These are phyloP conservation scores for Phylloscopus trochiloides DNA, from an alignment of 2,113 vertebrate genomes.

Conservation along the genomic window DNA sequence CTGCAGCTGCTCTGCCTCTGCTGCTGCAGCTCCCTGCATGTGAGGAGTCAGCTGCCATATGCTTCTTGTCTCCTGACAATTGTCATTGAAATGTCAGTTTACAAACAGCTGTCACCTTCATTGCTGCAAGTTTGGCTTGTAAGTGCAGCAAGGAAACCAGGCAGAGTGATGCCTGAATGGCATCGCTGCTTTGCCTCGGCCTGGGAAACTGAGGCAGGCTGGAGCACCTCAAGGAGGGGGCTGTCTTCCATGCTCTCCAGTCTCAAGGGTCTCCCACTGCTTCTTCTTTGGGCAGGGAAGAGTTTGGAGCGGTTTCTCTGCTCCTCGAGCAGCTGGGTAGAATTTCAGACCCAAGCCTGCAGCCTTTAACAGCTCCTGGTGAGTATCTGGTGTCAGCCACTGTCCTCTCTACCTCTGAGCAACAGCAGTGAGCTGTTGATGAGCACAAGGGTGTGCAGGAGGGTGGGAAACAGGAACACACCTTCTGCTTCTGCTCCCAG, in stretches of 20 bases:
- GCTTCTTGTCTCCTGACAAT: background rate
- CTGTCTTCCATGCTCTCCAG: background rate
- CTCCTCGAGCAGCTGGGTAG: background rate
- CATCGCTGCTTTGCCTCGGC: fast-evolving
- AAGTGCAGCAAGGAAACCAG: background rate
- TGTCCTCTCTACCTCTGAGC: background rate
- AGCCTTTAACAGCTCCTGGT: background rate
- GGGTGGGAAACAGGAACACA: background rate
- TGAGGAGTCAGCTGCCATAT: background rate
- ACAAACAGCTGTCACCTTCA: background rate
- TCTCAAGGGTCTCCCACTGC: background rate
- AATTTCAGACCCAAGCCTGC: background rate
- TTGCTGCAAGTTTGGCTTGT: background rate
- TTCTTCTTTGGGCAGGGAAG: background rate
- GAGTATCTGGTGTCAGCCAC: background rate
- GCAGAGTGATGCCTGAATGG: fast-evolving
- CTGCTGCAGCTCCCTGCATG: background rate
- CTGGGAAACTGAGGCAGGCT: background rate
- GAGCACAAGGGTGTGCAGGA: background rate
- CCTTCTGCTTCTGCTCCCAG: background rate
- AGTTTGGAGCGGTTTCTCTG: background rate
- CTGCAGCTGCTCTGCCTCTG: background rate
- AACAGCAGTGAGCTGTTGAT: background rate
- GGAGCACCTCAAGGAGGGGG: background rate
- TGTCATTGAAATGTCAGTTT: constrained; percentile 35